Evolutionary conservation across 2,113 vertebrate genomes (phyloP), one percentile per base, ranked within the genome.

Genomic region (Laticauda laticaudata): DNA sequence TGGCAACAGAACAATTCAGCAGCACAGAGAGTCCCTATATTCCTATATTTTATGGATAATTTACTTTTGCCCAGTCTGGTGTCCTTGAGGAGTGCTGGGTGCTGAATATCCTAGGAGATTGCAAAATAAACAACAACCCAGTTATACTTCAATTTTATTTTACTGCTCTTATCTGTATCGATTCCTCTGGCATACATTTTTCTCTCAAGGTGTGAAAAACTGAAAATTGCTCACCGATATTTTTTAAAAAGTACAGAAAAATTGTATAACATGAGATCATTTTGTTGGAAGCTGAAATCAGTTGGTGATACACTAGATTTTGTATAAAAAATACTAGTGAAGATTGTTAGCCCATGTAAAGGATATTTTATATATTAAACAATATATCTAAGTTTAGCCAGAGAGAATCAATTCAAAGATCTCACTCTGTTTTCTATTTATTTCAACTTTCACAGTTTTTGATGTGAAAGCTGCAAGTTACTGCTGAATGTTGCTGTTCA

Each of bases 371-470:
- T 92, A 88, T 93, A 92, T 93, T 94, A 95, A 96, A 94, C 93
- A 34, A 95, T 81, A 86, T 53, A 93, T 54, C 92, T 95, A 91
- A 93, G 94, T 97, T 95, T 57, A 94, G 91, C 86, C 75, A 26
- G 87, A 92, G 26, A 53, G 64, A 94, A 64, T 91, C 92, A 93
- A 94, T 95, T 94, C 90, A 29, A n/a, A 87, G 92, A 92, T 85
- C 29, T 81, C 89, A 96, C 95, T 93, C 94, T 93, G 94, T 95
- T 97, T 96, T 96, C 95, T 93, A 97, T 96, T 97, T 97, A 96
- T 95, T 95, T 97, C 91, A 93, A 90, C 90, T 96, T 96, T 97
- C 95, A 96, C 45, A 93, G 95, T 94, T 92, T 95, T 89, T 97
- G 95, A 96, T 94, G 93, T 93, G 88, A 91, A 92, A 0, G 88